These are phyloP conservation scores for Catajapyx aquilonaris DNA, from an alignment of 1,140 invertebrate genomes.

Conservation along the genomic window DNA sequence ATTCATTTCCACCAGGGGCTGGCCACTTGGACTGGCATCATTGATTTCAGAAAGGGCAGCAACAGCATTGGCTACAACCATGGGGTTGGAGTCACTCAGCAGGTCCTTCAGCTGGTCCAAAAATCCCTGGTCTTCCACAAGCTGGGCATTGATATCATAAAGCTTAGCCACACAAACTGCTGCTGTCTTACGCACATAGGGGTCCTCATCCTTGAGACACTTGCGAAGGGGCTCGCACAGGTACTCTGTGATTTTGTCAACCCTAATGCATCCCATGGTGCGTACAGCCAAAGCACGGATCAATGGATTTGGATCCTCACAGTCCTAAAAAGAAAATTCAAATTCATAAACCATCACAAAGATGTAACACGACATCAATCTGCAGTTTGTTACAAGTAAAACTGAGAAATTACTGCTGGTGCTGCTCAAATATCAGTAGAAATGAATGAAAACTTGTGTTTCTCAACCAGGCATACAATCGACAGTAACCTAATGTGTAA, in stretches of 20 bases:
- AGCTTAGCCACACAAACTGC: constrained; percentile 98
- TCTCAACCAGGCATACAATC: too few species aligned
- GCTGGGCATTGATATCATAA: constrained; percentile 92
- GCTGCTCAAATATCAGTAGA: too few species aligned
- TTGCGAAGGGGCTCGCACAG: constrained; percentile 95
- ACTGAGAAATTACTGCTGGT: too few species aligned
- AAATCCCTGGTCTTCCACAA: constrained; percentile 97
- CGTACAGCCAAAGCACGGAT: constrained; percentile 95
- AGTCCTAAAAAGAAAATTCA: constrained; percentile 86
- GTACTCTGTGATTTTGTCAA: constrained; percentile 99
- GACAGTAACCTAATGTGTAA: too few species aligned
- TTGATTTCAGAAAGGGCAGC: constrained; percentile 97
- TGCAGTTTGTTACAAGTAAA: too few species aligned
- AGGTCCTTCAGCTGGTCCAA: constrained; percentile 92
- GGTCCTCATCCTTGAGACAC: constrained; percentile 97
- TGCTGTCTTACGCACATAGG: constrained; percentile 97
- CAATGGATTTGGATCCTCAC: constrained; percentile 98
- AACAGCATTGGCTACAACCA: constrained; percentile 99
- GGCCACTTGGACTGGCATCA: constrained; percentile 80
- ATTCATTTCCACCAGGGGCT: constrained; percentile 90
- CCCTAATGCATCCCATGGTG: constrained; percentile 99
- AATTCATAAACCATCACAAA: too few species aligned
- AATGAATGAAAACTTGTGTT: too few species aligned
- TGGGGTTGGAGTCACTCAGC: constrained; percentile 98
- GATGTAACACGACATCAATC: too few species aligned